These are phyloP conservation scores for Micromys minutus DNA, from an alignment of 2,113 vertebrate genomes.

Conservation along the genomic window DNA sequence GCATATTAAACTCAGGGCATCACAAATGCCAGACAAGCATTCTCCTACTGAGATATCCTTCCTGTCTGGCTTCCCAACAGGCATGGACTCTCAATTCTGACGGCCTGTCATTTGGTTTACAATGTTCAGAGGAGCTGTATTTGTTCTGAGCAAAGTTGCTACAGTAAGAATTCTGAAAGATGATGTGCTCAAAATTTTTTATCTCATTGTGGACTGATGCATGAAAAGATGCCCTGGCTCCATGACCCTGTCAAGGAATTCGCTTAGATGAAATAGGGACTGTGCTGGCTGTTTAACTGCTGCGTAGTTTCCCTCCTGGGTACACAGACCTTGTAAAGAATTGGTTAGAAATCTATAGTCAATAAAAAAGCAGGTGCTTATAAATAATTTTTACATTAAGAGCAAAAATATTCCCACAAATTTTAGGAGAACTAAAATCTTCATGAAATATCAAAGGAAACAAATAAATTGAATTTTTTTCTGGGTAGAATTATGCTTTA, in stretches of 20 bases:
- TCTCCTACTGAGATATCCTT: background rate
- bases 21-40: background rate
- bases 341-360: slow-evolving; percentile 18
- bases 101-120: background rate
- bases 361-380: slow-evolving; percentile 61
- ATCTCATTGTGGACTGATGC: background rate
- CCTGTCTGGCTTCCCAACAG: slow-evolving; percentile 15
- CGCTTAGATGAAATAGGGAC: slow-evolving; percentile 41
- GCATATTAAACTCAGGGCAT: no score
- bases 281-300: slow-evolving; percentile 56
- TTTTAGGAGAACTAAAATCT: slow-evolving; percentile 53
- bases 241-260: background rate
- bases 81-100: background rate
- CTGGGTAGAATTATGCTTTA: background rate
- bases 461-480: slow-evolving; percentile 29
- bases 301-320: background rate
- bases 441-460: slow-evolving; percentile 57
- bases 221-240: background rate
- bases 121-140: background rate
- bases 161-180: background rate
- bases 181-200: background rate
- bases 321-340: slow-evolving; percentile 54
- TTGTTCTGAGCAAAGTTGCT: background rate
- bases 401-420: slow-evolving; percentile 13
- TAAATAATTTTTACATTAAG: slow-evolving; percentile 56